Percentiles rank a stretch among this genome's conserved stretches.
phyloP scores from a whole-genome alignment of 2,113 vertebrate species.

The Illadopsis cleaveri region DNA sequence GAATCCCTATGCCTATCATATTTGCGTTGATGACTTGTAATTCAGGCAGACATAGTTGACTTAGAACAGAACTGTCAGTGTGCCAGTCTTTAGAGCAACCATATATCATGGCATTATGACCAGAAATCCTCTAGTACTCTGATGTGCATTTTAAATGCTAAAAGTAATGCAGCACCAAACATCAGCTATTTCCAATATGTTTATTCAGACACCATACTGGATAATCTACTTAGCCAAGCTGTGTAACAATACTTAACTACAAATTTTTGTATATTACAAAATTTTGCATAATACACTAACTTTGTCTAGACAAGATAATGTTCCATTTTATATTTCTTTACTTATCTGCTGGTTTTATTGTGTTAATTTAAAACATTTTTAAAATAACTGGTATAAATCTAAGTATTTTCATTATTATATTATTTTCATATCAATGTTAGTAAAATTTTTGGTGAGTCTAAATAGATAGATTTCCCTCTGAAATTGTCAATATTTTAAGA shows the following conservation, averaged over 20 bases:
- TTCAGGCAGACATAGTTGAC: not conserved
- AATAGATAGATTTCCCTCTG: not conserved
- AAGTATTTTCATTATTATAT: not conserved
- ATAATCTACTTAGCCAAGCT: not conserved
- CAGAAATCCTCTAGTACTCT: not conserved
- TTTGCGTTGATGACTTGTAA: not conserved
- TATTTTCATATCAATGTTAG: not conserved
- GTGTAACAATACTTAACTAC: not conserved
- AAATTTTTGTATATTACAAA: not conserved
- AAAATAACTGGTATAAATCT: not conserved
- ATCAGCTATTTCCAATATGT: not conserved
- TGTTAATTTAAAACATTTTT: not conserved
- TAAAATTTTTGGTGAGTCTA: not conserved
- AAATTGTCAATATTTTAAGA: not conserved
- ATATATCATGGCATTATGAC: not conserved
- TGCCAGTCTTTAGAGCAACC: not conserved
- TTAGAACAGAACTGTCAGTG: not conserved
- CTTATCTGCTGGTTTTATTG: not conserved
- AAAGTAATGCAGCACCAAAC: not conserved
- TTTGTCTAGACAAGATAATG: not conserved
- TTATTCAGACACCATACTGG: not conserved
- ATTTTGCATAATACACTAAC: not conserved
- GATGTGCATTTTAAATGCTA: not conserved
- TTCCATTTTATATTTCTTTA: not conserved
- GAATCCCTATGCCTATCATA: not conserved